phyloP scores from a whole-genome alignment of 2,797 vertebrate genomes.

The Sorex maritimensis region DNA sequence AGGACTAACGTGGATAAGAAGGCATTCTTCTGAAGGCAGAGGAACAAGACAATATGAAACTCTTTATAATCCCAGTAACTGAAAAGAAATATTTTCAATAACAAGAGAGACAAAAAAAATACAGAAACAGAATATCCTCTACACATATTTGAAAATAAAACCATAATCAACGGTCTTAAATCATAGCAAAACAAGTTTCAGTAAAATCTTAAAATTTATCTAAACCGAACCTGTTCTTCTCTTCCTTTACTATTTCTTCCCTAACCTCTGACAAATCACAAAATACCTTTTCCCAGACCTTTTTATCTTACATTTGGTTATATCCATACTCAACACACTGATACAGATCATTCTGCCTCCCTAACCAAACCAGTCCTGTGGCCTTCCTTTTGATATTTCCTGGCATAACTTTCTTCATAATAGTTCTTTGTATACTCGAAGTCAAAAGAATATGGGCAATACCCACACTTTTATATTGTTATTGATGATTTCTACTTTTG shows the following conservation, averaged over 20 bases:
- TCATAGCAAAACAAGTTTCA: neutral
- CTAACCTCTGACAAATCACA: neutral
- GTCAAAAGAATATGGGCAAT: neutral
- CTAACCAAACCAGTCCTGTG: constrained; percentile 10
- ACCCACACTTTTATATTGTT: neutral
- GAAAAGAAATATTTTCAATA: neutral
- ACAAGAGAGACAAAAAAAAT: neutral
- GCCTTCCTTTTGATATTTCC: constrained; percentile 4
- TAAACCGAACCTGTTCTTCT: neutral
- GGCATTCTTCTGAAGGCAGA: neutral
- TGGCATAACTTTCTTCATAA: neutral
- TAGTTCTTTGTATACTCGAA: neutral
- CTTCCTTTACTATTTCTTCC: neutral
- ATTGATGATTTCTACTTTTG: too few species aligned
- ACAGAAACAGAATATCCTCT: too few species aligned
- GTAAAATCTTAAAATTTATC: neutral
- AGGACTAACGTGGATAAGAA: neutral
- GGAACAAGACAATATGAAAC: neutral
- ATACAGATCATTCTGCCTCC: neutral
- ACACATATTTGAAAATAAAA: constrained; percentile 3
- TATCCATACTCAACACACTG: constrained; percentile 2
- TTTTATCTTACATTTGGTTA: neutral
- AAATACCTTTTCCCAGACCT: neutral
- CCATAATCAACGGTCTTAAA: neutral
- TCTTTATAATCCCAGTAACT: neutral